A percentile compares a stretch with the other conserved stretches of the same genome.
Conservation (phyloP, 2,888 invertebrate genomes). For the Spialia ferax region DNA sequence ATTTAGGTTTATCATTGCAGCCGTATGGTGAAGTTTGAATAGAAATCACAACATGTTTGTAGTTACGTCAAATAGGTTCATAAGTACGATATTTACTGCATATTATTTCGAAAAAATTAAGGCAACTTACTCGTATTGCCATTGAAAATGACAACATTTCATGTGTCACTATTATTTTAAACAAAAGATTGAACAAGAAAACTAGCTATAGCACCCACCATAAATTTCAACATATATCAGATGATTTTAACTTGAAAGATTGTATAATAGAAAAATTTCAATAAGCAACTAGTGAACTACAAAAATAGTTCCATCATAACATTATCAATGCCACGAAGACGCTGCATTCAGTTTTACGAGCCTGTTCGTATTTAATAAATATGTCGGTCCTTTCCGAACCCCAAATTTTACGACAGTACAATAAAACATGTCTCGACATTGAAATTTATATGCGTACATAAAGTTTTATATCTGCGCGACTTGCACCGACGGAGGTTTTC, state of each 20-base stretch:
- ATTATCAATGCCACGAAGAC: conserved; percentile 80
- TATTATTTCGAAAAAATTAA: too few relatives aligned
- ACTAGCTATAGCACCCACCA: too few relatives aligned
- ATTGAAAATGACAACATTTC: too few relatives aligned
- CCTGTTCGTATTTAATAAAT: conserved; percentile 86
- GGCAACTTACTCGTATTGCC: too few relatives aligned
- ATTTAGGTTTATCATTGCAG: conserved; percentile 68
- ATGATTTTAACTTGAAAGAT: too few relatives aligned
- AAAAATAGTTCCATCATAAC: conserved; percentile 72
- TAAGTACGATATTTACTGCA: conserved; percentile 41
- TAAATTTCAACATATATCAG: too few relatives aligned
- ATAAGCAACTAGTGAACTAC: conserved; percentile 49
- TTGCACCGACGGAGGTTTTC: conserved; percentile 77
- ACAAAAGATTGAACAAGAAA: too few relatives aligned
- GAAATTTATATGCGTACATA: conserved; percentile 86
- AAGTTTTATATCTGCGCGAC: conserved; percentile 84
- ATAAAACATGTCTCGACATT: conserved; percentile 86
- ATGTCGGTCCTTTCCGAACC: conserved; percentile 83
- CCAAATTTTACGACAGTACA: conserved; percentile 84
- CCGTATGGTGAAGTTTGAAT: conserved; percentile 65
- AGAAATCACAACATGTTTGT: conserved; percentile 45
- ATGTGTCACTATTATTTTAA: too few relatives aligned
- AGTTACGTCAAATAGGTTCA: too few relatives aligned
- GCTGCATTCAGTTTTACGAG: conserved; percentile 81
- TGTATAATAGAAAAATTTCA: too few relatives aligned